Conservation (phyloP, 2,888 invertebrate species). For the Troides oblongomaculatus region DNA sequence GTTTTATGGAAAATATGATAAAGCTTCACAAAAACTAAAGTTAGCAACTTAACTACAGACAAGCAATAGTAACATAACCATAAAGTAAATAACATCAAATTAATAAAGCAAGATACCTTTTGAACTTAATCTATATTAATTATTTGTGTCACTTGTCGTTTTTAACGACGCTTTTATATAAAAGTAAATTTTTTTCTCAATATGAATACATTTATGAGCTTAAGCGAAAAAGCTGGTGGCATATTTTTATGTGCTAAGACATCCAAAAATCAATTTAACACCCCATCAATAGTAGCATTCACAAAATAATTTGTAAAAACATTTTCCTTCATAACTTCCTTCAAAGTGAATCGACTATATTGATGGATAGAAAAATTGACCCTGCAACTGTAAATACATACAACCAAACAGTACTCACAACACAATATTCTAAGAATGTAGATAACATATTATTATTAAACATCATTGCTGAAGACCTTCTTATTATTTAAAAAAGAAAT, state of each 20-base stretch:
- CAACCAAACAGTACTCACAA: constrained; percentile 67
- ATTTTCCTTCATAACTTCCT: constrained; percentile 17
- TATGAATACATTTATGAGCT: neutral
- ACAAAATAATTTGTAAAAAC: constrained; percentile 1
- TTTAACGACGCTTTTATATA: neutral
- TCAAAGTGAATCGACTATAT: constrained; percentile 35
- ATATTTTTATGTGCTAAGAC: constrained; percentile 64
- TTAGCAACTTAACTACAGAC: constrained; percentile 16
- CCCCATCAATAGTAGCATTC: constrained; percentile 60
- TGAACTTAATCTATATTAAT: neutral
- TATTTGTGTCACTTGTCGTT: neutral
- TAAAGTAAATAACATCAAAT: neutral
- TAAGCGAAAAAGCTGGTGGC: constrained; percentile 1
- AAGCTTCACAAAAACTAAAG: constrained; percentile 9
- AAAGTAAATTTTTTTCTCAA: neutral
- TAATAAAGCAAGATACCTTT: neutral
- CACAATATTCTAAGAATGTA: constrained; percentile 14
- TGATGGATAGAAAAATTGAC: constrained; percentile 74
- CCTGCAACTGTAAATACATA: constrained; percentile 66
- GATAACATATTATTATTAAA: neutral
- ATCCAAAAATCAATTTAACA: constrained; percentile 67
- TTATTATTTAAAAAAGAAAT: neutral
- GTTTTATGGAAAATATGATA: neutral
- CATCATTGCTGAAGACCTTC: neutral
- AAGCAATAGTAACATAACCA: constrained; percentile 15